Evolutionary conservation across 2,797 vertebrate species (phyloP).

Genomic region (Sternotherus odoratus): DNA sequence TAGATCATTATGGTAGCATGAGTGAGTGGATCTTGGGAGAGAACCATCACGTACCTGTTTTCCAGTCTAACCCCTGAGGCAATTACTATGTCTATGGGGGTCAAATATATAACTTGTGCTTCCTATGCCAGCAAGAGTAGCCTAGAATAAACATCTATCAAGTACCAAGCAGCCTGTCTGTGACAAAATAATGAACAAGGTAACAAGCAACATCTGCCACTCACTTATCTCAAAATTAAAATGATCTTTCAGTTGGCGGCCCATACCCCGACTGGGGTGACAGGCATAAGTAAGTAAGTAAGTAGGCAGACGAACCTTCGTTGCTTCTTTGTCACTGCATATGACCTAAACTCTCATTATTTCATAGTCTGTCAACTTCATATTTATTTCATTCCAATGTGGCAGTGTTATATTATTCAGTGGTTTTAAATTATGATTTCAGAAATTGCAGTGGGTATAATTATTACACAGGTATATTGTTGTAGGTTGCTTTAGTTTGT

Average conservation of each 20-base stretch:
- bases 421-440: background rate
- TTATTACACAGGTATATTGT: background rate
- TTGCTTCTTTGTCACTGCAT: background rate
- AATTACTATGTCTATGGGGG: background rate
- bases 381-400: conserved; percentile 6
- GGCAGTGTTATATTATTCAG: background rate
- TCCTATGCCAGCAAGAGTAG: background rate
- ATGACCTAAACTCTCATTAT: conserved; percentile 24
- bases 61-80: background rate
- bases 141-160: background rate
- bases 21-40: background rate
- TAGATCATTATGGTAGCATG: background rate
- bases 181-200: background rate
- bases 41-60: background rate
- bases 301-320: background rate
- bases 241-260: background rate
- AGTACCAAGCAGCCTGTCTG: background rate
- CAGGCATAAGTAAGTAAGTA: too few relatives aligned
- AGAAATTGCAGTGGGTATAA: background rate
- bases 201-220: background rate
- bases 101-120: background rate
- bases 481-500: background rate
- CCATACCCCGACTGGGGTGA: too few relatives aligned
- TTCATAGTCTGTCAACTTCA: conserved; percentile 45
- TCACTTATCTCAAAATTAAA: background rate